A percentile compares a stretch with the other conserved stretches of the same genome.
Evolutionary conservation across 2,113 vertebrate species (phyloP).

Genomic region (Laterallus jamaicensis): DNA sequence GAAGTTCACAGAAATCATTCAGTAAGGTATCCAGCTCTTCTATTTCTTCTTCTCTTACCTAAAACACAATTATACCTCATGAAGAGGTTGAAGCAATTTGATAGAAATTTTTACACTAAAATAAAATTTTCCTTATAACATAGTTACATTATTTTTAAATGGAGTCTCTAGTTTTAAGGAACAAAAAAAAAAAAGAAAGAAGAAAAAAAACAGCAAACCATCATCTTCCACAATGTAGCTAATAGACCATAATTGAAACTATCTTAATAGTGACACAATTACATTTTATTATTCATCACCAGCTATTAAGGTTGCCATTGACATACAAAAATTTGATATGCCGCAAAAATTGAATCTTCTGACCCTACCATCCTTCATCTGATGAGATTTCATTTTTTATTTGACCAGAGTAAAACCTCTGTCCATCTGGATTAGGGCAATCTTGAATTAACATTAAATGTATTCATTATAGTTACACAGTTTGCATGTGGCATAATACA

Average conservation of each 20-base stretch:
- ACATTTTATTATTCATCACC: slow-evolving; percentile 77
- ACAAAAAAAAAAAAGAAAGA: background rate
- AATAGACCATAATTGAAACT: slow-evolving; percentile 71
- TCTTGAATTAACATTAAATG: slow-evolving; percentile 81
- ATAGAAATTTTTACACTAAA: slow-evolving; percentile 42
- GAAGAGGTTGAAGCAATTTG: slow-evolving; percentile 43
- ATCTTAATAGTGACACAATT: slow-evolving; percentile 73
- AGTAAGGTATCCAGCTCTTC: slow-evolving; percentile 91
- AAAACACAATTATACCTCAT: slow-evolving; percentile 52
- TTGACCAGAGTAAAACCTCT: slow-evolving; percentile 80
- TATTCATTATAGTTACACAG: slow-evolving; percentile 76
- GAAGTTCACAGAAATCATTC: slow-evolving; percentile 87
- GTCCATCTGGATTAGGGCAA: slow-evolving; percentile 76
- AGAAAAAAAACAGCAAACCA: background rate
- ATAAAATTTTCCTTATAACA: slow-evolving; percentile 39
- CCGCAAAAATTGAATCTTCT: slow-evolving; percentile 78
- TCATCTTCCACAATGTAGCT: background rate
- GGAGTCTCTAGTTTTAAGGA: background rate
- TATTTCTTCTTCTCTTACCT: slow-evolving; percentile 97
- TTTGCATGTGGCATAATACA: slow-evolving; percentile 69
- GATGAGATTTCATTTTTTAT: slow-evolving; percentile 83
- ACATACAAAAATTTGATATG: slow-evolving; percentile 78
- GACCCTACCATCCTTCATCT: slow-evolving; percentile 72
- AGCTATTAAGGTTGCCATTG: slow-evolving; percentile 77
- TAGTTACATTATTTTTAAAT: slow-evolving; percentile 28